Evolutionary conservation across 2,888 invertebrate species (phyloP).

Genomic region (Operophtera brumata): DNA sequence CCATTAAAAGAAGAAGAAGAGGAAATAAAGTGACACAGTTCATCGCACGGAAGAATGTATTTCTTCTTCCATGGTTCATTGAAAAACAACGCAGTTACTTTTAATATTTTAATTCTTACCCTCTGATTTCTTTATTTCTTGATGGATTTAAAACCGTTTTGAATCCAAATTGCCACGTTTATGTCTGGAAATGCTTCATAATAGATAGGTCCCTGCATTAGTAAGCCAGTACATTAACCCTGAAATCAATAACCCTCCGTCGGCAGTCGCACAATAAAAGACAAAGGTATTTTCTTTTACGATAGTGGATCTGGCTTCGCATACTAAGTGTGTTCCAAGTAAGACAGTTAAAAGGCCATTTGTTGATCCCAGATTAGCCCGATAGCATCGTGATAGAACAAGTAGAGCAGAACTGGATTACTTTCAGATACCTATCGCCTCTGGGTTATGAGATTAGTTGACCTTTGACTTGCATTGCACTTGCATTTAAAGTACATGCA

Average conservation of each 20-base stretch:
- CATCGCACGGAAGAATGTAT: no score
- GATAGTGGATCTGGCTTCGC: slow-evolving; percentile 17
- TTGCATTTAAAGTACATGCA: neutral
- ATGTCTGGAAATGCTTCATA: no score
- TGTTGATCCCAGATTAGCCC: slow-evolving; percentile 14
- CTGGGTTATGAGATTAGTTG: neutral
- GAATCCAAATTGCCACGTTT: no score
- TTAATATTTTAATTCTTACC: no score
- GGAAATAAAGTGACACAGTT: no score
- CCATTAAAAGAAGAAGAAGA: no score
- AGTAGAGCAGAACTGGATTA: slow-evolving; percentile 11
- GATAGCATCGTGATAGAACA: slow-evolving; percentile 6
- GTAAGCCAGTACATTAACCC: neutral
- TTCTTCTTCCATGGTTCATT: no score
- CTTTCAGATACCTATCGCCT: neutral
- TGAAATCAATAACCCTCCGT: neutral
- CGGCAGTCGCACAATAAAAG: neutral
- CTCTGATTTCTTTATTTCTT: no score
- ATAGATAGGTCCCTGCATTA: neutral
- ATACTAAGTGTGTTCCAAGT: slow-evolving; percentile 32
- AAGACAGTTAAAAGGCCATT: slow-evolving; percentile 14
- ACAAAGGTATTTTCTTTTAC: slow-evolving; percentile 4
- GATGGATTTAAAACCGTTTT: no score
- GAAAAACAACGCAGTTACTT: no score
- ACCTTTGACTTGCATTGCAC: neutral